Base-by-base conservation (phyloP, 2,113 vertebrate genomes). In the Ammodytes marinus region DNA sequence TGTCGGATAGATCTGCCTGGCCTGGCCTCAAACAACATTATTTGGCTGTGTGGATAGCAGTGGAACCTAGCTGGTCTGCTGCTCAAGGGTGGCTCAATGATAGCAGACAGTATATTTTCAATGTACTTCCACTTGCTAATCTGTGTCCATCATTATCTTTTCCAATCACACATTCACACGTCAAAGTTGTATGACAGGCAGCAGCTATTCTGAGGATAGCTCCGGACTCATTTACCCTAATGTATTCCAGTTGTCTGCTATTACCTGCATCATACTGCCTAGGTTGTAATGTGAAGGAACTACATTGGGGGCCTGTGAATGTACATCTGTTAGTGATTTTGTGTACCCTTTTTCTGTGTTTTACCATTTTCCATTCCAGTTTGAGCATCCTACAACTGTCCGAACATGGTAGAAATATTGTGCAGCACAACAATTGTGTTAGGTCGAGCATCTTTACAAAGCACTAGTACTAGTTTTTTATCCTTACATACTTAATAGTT, bases 281-380 rank as follows among this genome's bases (percentile, higher is more conserved):
- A 10, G 45, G 50, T 71, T 65, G 79, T 58, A 60, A 84, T 72
- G 78, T 83, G 61, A 88, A 86, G 59, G 82, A 86, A 58, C 83
- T 77, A 68, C 39, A 61, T 68, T 75, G 61, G 58, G 61, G 73
- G 55, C 54, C 46, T 72, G 43, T 66, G 76, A 19, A 40, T 53
- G 69, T 70, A 92, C 92, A 93, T 94, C 91, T 94, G 91, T 78
- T 81, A 89, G 77, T 82, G 67, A 90, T 94, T 92, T 89, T 60
- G 42, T 64, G 73, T 84, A 61, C 54, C 73, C 9, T 69, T 50
- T 71, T 77, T 79, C 81, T 19, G 43, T 69, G 19, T 73, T 86
- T 91, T 83, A 88, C 81, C 68, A 8, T 85, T 93, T 92, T 93
- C 80, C 87, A 82, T 60, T 74, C 72, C 67, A 69, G 55, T 67